Conservation (phyloP, 2,888 invertebrate species). For the Aspidapion aeneum region DNA sequence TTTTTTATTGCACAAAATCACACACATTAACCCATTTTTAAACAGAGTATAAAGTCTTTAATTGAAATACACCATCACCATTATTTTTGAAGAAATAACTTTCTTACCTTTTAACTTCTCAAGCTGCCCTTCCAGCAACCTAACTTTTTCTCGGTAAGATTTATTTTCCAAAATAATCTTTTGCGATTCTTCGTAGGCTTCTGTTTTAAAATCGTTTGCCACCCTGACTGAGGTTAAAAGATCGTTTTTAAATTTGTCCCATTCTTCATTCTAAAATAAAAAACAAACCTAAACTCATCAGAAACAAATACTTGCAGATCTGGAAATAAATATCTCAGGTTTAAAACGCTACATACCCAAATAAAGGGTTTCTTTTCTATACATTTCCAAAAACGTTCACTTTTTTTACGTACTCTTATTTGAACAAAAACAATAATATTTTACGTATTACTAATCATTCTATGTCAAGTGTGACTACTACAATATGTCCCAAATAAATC, state of each 20-base stretch:
- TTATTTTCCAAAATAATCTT: constrained; percentile 80
- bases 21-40: neutral
- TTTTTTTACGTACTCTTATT: too few species aligned
- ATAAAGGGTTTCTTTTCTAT: too few species aligned
- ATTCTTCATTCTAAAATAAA: constrained; percentile 67
- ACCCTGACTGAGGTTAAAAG: constrained; percentile 89
- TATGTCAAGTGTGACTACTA: too few species aligned
- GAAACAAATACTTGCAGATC: too few species aligned
- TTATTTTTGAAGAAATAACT: too few species aligned
- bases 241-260: constrained; percentile 94
- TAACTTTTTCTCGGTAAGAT: constrained; percentile 70
- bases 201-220: constrained; percentile 95
- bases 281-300: too few species aligned
- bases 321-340: too few species aligned
- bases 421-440: too few species aligned
- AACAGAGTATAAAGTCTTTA: neutral
- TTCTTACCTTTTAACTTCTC: constrained; percentile 76
- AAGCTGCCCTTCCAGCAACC: constrained; percentile 73
- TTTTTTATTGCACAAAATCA: neutral
- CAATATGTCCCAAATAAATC: too few species aligned
- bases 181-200: constrained; percentile 81
- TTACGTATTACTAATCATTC: too few species aligned
- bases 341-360: too few species aligned
- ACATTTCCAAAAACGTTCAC: too few species aligned
- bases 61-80: neutral